Base-by-base conservation (phyloP, 1,140 invertebrate genomes). In the Panagrolaimus sp. region DNA sequence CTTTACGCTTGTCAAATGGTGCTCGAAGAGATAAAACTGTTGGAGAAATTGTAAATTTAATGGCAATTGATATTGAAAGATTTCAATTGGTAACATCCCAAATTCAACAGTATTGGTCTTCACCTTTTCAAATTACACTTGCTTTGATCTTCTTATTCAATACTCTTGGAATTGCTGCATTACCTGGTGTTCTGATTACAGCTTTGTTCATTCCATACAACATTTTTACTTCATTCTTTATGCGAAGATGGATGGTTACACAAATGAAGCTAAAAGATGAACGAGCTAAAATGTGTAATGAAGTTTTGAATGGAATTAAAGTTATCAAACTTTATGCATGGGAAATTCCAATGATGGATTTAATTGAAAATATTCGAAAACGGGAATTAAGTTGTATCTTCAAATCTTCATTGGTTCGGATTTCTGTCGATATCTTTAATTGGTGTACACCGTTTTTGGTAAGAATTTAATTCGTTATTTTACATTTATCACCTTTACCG, bases 321-420 rank as follows among this genome's bases (percentile, higher is more conserved):
- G 86, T 91, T 67, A 89, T 93, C 67, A 93, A 93, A 86, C 90
- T 93, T 88, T 91, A 91, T 84, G 89, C 90, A 0, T 93, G 91
- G 91, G 91, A 92, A 81, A 88, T 89, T 77, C 87, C 89, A 55
- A 91, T 92, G 80, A 85, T 87, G 58, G 83, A 85, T 66, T 83
- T 83, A 63, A 84, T 88, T 47, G 32, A 17, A 26, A 38, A 47
- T n/a, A 75, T 74, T 48, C 72, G 73, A n/a, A 48, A 70, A 17
- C 43, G 10, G 1, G 72, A 73, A 62, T 24, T 71, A 7, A 45
- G 43, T 5, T 46, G 24, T 21, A 47, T 67, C 17, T 15, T 26
- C 2, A 46, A 67, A 47, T 8, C 65, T 0, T 67, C 65, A 1
- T 7, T 67, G 43, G 32, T 46, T 2, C 21, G 43, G 7, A 43